Conservation (phyloP, 2,888 invertebrate genomes). For the Bimastos eiseni region DNA sequence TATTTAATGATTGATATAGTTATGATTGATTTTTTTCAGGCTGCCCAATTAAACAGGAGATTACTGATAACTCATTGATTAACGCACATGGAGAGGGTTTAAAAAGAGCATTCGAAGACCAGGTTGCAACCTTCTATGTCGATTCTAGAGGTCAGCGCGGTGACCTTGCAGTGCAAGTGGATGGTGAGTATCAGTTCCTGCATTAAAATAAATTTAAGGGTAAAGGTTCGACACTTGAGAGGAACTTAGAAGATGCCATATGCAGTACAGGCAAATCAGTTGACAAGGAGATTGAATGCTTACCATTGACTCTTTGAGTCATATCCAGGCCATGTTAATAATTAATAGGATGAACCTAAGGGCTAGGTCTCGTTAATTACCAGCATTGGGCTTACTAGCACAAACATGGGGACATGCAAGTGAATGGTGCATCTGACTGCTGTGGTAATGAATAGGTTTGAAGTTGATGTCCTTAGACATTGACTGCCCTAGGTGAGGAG, state of each 20-base stretch:
- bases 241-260: neutral
- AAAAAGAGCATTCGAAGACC: conserved; percentile 59
- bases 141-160: conserved; percentile 65
- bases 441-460: too few species aligned
- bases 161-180: conserved; percentile 65
- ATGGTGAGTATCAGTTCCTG: conserved; percentile 54
- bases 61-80: conserved; percentile 67
- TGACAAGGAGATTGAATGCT: neutral
- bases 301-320: neutral
- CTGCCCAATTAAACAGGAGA: conserved; percentile 57
- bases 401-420: neutral
- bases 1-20: conserved; percentile 45
- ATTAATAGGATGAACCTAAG: neutral
- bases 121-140: conserved; percentile 67
- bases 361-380: neutral
- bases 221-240: neutral
- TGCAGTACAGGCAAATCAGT: neutral
- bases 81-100: conserved; percentile 70
- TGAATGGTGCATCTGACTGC: neutral
- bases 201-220: neutral
- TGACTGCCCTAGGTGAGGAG: too few species aligned
- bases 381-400: neutral
- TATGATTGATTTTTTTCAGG: conserved; percentile 47
- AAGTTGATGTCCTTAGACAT: too few species aligned
- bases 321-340: neutral